Evolutionary conservation across 2,113 vertebrate genomes (phyloP), one percentile per base, ranked within the genome.

Genomic region (Syrmaticus mikado): DNA sequence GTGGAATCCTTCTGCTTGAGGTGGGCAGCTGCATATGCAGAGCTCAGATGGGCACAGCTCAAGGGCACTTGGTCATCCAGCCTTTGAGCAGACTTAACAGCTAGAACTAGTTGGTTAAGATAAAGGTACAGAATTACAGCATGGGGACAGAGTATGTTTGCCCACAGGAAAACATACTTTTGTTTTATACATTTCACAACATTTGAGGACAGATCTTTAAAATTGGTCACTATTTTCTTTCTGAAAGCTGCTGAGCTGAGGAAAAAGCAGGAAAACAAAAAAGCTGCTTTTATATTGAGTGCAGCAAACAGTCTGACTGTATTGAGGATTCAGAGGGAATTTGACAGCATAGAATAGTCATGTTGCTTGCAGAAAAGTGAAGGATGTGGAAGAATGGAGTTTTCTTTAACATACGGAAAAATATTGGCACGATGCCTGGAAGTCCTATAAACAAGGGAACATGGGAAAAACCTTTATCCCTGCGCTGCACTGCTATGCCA

Each of bases 341-440:
- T 72, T 73, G 52, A 30, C 65, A 81, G 80, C 41, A 61, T 40
- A 30, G 83, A 38, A 78, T 60, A 85, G 21, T 73, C 45, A 46
- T 75, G 62, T 58, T 82, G 64, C 24, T 13, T 76, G 41, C 53
- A 62, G 77, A 45, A 66, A 87, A 84, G 66, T 55, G 62, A 62
- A 80, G 58, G 36, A 89, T 85, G 55, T 84, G 50, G 46, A 90
- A 92, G 48, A 76, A 85, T 2, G 6, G 62, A 66, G 24, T 92
- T 93, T 90, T 91, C 76, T 92, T 88, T 88, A 92, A 88, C 3
- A 8, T 2, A n/a, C 28, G 64, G 72, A 64, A 58, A 90, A 61
- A 5, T 76, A 66, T 75, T 92, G 91, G 94, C 84, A 68, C 22
- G 34, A 62, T 70, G 91, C 82, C 93, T 91, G 85, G 89, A 94